Conservation (phyloP, 1,140 invertebrate genomes). For the Stegodyphus dumicola region DNA sequence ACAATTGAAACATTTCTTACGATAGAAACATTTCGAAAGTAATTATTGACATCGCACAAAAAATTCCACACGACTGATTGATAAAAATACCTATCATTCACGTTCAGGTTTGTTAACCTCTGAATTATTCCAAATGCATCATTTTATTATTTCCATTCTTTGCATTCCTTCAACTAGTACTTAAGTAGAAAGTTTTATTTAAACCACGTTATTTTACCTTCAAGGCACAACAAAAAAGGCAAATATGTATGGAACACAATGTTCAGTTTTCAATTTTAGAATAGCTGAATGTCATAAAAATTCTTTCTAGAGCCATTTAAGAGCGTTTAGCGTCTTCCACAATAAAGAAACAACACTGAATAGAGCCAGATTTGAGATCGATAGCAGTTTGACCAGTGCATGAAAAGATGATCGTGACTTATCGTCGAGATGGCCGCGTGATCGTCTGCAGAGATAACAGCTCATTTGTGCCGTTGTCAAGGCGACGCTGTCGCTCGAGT, state of each 20-base stretch:
- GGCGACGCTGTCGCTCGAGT: slow-evolving; percentile 43
- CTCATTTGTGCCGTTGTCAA: slow-evolving; percentile 58
- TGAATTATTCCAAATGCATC: too few relatives aligned
- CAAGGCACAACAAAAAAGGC: not conserved
- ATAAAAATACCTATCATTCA: too few relatives aligned
- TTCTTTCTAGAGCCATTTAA: not conserved
- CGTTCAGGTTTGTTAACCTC: too few relatives aligned
- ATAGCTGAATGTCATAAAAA: not conserved
- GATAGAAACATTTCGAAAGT: too few relatives aligned
- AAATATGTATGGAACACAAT: not conserved
- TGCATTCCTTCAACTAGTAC: too few relatives aligned
- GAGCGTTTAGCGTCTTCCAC: slow-evolving; percentile 41
- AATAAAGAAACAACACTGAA: slow-evolving; percentile 41
- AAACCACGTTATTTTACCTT: too few relatives aligned
- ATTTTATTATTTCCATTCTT: too few relatives aligned
- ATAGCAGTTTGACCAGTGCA: slow-evolving; percentile 33
- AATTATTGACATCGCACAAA: too few relatives aligned
- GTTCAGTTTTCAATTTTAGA: not conserved
- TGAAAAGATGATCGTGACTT: slow-evolving; percentile 43
- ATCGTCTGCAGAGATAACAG: slow-evolving; percentile 52
- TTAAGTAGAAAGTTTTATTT: too few relatives aligned
- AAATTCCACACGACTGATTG: too few relatives aligned
- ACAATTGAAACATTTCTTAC: too few relatives aligned
- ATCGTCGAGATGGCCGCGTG: slow-evolving; percentile 38
- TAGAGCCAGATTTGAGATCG: slow-evolving; percentile 28